These are phyloP conservation scores for Xenops minutus DNA, from an alignment of 2,797 vertebrate genomes.

Conservation along the genomic window DNA sequence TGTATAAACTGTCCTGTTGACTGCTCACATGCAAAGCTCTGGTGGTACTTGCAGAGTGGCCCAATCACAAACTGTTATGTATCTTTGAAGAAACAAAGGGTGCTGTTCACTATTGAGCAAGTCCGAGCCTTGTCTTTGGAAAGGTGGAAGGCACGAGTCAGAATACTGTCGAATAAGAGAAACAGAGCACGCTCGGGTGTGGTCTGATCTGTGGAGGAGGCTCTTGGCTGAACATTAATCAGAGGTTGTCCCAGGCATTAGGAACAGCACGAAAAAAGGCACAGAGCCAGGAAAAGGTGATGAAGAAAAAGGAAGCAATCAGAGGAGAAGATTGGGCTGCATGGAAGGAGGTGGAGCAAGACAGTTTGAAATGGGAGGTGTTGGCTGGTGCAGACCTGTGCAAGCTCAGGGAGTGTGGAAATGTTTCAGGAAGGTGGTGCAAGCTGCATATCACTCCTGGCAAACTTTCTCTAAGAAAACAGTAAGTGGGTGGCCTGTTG, in stretches of 20 bases:
- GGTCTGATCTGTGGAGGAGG: not conserved
- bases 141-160: not conserved
- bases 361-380: not conserved
- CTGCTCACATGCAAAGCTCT: not conserved
- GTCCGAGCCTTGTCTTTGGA: not conserved
- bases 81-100: not conserved
- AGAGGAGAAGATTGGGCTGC: not conserved
- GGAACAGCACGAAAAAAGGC: not conserved
- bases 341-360: conserved; percentile 3
- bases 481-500: conserved; percentile 58
- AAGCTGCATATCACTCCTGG: conserved; percentile 48
- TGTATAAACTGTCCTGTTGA: not conserved
- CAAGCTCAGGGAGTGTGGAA: conserved; percentile 17
- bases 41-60: not conserved
- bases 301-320: conserved; percentile 14
- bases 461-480: conserved; percentile 60
- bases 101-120: not conserved
- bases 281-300: not conserved
- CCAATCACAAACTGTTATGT: rapidly evolving
- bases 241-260: conserved; percentile 22
- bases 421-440: conserved; percentile 47
- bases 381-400: not conserved
- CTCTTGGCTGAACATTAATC: conserved; percentile 52
- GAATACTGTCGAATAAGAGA: not conserved
- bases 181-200: not conserved